These are phyloP conservation scores for Anabacerthia variegaticeps DNA, from an alignment of 2,797 vertebrate genomes.

Conservation along the genomic window DNA sequence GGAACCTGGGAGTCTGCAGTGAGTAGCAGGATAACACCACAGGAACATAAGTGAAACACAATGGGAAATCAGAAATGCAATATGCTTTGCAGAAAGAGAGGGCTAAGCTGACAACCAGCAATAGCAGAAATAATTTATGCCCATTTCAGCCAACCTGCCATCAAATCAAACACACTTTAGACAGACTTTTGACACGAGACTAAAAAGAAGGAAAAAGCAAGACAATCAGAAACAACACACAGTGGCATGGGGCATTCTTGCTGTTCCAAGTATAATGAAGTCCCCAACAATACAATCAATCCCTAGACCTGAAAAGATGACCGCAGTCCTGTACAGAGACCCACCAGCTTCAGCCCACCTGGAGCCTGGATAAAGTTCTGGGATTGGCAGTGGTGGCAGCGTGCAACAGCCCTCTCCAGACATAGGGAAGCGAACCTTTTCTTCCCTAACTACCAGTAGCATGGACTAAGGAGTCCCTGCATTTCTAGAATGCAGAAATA, in stretches of 20 bases:
- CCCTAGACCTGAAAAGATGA: not conserved
- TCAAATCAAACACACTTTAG: not conserved
- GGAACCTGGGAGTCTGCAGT: not conserved
- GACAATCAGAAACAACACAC: not conserved
- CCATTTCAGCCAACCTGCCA: not conserved
- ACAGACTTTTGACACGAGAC: not conserved
- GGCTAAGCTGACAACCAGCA: not conserved
- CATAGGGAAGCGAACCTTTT: not conserved
- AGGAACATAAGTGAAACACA: not conserved
- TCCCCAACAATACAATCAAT: not conserved
- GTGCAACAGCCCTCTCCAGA: not conserved
- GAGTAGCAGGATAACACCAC: not conserved
- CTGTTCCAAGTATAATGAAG: not conserved
- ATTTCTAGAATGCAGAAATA: not conserved
- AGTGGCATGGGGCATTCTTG: not conserved
- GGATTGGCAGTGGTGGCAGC: not conserved
- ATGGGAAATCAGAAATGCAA: not conserved
- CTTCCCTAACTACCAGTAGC: not conserved
- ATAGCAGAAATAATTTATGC: not conserved
- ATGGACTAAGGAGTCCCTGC: not conserved
- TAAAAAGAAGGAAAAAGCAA: not conserved
- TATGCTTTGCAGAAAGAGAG: not conserved
- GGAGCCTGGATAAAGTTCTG: not conserved
- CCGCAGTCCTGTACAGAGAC: not conserved
- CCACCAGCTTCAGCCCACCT: not conserved